A percentile compares a stretch with the other conserved stretches of the same genome.
Conservation (phyloP, 1,140 invertebrate species). For the Sipha flava region DNA sequence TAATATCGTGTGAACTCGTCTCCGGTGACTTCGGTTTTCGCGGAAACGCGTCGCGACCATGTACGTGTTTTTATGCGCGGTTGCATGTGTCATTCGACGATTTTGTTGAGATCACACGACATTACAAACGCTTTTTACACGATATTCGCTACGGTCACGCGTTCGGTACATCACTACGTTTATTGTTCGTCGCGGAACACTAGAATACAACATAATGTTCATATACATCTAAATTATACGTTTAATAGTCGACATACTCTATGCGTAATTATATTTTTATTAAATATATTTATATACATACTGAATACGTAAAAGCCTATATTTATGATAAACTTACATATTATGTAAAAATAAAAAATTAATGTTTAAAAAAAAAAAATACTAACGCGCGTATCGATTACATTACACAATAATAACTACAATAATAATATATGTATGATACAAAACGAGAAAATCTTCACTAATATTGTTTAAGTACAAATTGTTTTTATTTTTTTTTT, state of each 20-base stretch:
- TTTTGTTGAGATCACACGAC: constrained; percentile 22
- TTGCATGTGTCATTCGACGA: background rate
- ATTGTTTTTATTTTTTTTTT: background rate
- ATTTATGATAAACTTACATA: background rate
- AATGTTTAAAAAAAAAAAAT: background rate
- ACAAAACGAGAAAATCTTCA: constrained; percentile 22
- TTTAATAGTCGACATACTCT: background rate
- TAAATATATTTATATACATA: background rate
- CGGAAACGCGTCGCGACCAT: too few relatives aligned
- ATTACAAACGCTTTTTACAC: background rate
- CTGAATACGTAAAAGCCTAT: background rate
- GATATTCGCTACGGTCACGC: background rate
- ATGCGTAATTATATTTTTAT: background rate
- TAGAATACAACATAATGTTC: background rate
- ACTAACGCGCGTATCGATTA: background rate
- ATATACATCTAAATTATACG: background rate
- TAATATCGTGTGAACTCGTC: background rate
- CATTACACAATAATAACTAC: background rate
- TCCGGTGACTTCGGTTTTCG: too few relatives aligned
- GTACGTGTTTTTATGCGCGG: too few relatives aligned
- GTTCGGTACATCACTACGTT: background rate
- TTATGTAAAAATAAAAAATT: background rate
- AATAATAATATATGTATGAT: background rate
- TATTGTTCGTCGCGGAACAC: background rate
- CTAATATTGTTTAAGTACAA: constrained; percentile 24